These are phyloP conservation scores for Progne subis DNA, from an alignment of 2,113 vertebrate species.

Conservation along the genomic window DNA sequence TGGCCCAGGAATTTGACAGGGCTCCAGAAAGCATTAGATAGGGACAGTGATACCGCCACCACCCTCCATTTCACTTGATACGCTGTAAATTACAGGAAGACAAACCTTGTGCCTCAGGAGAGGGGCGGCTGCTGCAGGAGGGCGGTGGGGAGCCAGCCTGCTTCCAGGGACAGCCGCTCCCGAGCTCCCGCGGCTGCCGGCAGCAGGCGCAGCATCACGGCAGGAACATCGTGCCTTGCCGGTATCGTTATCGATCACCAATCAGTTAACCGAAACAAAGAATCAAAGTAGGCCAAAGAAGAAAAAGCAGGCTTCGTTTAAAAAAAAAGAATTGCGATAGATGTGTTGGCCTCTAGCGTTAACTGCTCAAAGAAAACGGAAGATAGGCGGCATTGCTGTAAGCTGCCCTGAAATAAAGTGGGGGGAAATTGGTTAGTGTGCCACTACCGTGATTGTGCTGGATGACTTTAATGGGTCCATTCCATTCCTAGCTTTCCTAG, in stretches of 20 bases:
- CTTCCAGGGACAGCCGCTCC: neutral
- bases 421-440: neutral
- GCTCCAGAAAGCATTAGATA: conserved; percentile 43
- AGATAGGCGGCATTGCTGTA: fast-evolving
- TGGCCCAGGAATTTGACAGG: neutral
- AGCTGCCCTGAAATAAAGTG: neutral
- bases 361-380: neutral
- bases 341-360: neutral
- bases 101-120: neutral
- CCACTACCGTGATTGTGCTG: neutral
- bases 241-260: fast-evolving
- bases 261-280: neutral
- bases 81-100: conserved; percentile 2
- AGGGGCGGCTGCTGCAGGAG: neutral
- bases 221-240: fast-evolving
- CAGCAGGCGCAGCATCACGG: fast-evolving
- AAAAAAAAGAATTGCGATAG: neutral
- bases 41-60: neutral
- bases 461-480: neutral
- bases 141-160: neutral
- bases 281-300: neutral
- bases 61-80: conserved; percentile 20
- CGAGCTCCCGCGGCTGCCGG: neutral
- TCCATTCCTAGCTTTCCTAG: neutral
- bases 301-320: neutral